These are phyloP conservation scores for Sminthurides aquaticus DNA, from an alignment of 2,888 invertebrate genomes.

Conservation along the genomic window DNA sequence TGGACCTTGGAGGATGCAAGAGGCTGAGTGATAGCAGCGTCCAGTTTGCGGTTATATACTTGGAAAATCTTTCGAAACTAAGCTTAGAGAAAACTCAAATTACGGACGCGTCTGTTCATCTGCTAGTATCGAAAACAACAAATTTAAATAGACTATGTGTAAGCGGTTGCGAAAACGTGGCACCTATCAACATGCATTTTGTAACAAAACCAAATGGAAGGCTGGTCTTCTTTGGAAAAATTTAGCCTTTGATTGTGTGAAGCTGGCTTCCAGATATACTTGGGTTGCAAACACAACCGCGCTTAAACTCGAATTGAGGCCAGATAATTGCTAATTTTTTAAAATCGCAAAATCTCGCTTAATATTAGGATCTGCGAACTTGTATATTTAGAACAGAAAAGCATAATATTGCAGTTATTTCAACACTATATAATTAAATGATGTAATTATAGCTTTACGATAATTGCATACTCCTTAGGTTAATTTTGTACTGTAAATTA, in stretches of 20 bases:
- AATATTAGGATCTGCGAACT: no score
- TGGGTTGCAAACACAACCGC: no score
- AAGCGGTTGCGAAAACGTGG: slow-evolving; percentile 15
- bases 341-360: no score
- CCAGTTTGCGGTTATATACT: slow-evolving; percentile 26
- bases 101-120: slow-evolving; percentile 14
- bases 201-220: slow-evolving; percentile 7
- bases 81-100: slow-evolving; percentile 29
- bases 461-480: no score
- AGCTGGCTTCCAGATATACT: neutral
- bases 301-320: no score
- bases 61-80: slow-evolving; percentile 27
- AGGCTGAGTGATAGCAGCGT: slow-evolving; percentile 31
- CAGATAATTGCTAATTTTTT: no score
- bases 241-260: no score
- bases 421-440: no score
- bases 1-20: slow-evolving; percentile 33
- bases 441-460: no score
- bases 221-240: slow-evolving; percentile 10
- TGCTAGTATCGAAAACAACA: slow-evolving; percentile 12
- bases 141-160: slow-evolving; percentile 18
- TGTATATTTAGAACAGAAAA: no score
- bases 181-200: neutral
- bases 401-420: no score
- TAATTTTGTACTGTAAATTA: no score